Evolutionary conservation across 2,797 vertebrate species (phyloP).

Genomic region (Amblyopsis hoosieri): DNA sequence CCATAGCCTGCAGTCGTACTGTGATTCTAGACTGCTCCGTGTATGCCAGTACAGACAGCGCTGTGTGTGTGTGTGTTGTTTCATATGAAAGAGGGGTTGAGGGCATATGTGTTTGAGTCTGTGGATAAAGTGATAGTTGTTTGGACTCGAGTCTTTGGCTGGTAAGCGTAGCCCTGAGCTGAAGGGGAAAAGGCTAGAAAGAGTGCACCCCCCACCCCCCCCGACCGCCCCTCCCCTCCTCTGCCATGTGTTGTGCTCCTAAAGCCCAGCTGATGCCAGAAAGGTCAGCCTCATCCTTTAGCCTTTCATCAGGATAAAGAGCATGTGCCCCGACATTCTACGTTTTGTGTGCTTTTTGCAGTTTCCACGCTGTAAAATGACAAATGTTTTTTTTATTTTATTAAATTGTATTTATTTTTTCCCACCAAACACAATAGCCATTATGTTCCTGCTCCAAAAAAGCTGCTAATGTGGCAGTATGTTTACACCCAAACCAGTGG

Average conservation of each 20-base stretch:
- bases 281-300: constrained; percentile 73
- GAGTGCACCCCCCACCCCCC: constrained; percentile 33
- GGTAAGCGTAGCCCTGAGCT: constrained; percentile 69
- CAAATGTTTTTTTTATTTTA: constrained; percentile 45
- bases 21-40: constrained; percentile 71
- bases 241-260: constrained; percentile 65
- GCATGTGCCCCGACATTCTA: constrained; percentile 53
- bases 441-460: constrained; percentile 62
- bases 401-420: too few relatives aligned
- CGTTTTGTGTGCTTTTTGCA: constrained; percentile 61
- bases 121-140: constrained; percentile 70
- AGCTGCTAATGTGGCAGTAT: constrained; percentile 30
- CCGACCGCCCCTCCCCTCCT: neutral
- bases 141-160: constrained; percentile 70
- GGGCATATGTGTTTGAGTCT: constrained; percentile 64
- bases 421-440: constrained; percentile 61
- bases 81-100: constrained; percentile 58
- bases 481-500: constrained; percentile 51
- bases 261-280: constrained; percentile 76
- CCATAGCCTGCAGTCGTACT: constrained; percentile 74
- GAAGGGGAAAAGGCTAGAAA: constrained; percentile 70
- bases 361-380: constrained; percentile 60
- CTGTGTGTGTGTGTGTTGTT: constrained; percentile 40
- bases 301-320: constrained; percentile 79
- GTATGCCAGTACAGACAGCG: constrained; percentile 64